Evolutionary conservation across 1,140 invertebrate species (phyloP).

Genomic region (Mesaphorura yosii): DNA sequence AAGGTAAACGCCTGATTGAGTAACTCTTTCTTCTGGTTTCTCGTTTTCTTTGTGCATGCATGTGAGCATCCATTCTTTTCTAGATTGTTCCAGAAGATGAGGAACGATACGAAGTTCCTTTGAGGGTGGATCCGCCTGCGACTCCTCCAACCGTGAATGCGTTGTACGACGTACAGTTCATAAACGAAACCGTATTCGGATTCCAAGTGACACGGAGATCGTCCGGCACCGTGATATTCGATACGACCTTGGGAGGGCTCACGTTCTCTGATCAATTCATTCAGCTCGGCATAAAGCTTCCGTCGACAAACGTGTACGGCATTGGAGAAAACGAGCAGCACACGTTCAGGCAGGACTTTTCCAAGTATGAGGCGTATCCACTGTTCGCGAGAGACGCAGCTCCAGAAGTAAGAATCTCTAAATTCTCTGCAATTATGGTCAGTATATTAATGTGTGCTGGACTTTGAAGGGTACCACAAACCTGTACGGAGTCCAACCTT

Average conservation of each 20-base stretch:
- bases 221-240: slow-evolving; percentile 15
- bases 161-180: slow-evolving; percentile 12
- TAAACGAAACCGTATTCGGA: slow-evolving; percentile 10
- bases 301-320: slow-evolving; percentile 43
- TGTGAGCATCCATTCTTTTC: not conserved
- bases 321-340: slow-evolving; percentile 40
- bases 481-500: slow-evolving; percentile 47
- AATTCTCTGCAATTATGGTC: too few species aligned
- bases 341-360: slow-evolving; percentile 13
- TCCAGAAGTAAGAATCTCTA: slow-evolving; percentile 8
- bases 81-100: not conserved
- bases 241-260: slow-evolving; percentile 48
- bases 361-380: not conserved
- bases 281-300: slow-evolving; percentile 39
- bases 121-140: slow-evolving; percentile 16
- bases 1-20: not conserved
- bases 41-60: not conserved
- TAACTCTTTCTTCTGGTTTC: not conserved
- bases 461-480: slow-evolving; percentile 14
- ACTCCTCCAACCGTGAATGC: not conserved
- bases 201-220: slow-evolving; percentile 20
- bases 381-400: slow-evolving; percentile 16
- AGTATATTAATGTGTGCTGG: too few species aligned
- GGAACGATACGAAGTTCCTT: slow-evolving; percentile 24
- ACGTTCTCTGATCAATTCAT: slow-evolving; percentile 42